These are phyloP conservation scores for Thinocorus orbignyianus DNA, from an alignment of 2,113 vertebrate genomes.

Conservation along the genomic window DNA sequence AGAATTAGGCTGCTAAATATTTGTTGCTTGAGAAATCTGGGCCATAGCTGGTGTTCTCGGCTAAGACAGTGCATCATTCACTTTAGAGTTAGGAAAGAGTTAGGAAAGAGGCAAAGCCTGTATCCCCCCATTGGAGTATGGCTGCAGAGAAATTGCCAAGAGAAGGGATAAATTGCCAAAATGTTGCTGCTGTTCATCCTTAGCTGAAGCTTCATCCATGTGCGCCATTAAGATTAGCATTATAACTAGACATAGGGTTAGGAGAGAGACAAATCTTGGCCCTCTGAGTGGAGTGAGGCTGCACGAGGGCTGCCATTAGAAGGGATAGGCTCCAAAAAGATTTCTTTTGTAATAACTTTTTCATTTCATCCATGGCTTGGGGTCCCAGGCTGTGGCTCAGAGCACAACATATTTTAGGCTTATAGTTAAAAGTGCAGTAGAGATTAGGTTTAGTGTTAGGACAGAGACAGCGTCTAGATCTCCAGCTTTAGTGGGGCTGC, in stretches of 20 bases:
- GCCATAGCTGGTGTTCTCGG: neutral
- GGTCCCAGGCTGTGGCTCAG: neutral
- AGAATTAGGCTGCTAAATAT: neutral
- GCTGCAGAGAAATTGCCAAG: neutral
- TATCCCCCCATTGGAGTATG: neutral
- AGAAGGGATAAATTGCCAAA: neutral
- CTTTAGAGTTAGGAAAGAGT: neutral
- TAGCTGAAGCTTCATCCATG: neutral
- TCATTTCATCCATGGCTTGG: neutral
- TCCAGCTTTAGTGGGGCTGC: neutral
- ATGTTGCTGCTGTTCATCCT: neutral
- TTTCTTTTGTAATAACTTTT: neutral
- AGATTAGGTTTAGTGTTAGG: neutral
- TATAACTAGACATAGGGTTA: neutral
- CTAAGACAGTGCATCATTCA: neutral
- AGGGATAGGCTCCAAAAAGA: neutral
- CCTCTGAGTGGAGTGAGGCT: neutral
- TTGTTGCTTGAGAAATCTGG: neutral
- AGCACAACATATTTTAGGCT: neutral
- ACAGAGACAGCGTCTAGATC: neutral
- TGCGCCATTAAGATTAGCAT: neutral
- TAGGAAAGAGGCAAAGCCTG: neutral
- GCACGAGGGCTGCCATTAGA: neutral
- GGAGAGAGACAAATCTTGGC: neutral
- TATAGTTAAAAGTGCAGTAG: neutral